A percentile compares a stretch with the other conserved stretches of the same genome.
phyloP scores from a whole-genome alignment of 2,888 invertebrate species.

The Hemicrepidius hirtus region DNA sequence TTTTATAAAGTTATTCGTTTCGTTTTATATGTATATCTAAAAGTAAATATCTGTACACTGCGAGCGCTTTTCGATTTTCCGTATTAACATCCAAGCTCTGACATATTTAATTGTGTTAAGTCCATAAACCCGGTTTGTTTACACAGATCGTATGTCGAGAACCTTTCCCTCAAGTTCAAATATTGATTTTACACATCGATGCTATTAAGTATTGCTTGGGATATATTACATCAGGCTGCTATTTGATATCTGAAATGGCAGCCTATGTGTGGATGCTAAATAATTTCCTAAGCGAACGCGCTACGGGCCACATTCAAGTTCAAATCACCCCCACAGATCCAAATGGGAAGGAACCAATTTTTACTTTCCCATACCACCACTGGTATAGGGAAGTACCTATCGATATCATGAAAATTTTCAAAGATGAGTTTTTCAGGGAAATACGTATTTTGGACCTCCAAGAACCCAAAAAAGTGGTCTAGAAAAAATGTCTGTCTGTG shows the following conservation, averaged over 20 bases:
- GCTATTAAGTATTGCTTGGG: slow-evolving; percentile 26
- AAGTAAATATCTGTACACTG: background rate
- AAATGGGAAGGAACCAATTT: too few relatives aligned
- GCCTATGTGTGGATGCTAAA: slow-evolving; percentile 9
- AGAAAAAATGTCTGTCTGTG: too few relatives aligned
- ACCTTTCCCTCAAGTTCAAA: slow-evolving; percentile 25
- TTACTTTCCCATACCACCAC: too few relatives aligned
- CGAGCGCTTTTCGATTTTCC: background rate
- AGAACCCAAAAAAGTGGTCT: too few relatives aligned
- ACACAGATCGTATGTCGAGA: slow-evolving; percentile 18
- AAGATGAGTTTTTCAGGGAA: too few relatives aligned
- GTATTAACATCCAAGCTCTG: slow-evolving; percentile 3
- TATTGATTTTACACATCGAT: slow-evolving; percentile 27
- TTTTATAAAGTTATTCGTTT: background rate
- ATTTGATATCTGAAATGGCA: slow-evolving; percentile 26
- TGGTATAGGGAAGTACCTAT: too few relatives aligned
- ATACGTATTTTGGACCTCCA: too few relatives aligned
- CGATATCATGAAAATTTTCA: too few relatives aligned
- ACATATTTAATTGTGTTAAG: slow-evolving; percentile 10
- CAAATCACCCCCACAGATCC: too few relatives aligned
- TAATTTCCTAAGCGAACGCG: slow-evolving; percentile 6
- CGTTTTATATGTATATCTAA: background rate
- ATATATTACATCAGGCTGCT: slow-evolving; percentile 16
- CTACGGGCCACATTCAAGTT: too few relatives aligned
- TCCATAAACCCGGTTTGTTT: slow-evolving; percentile 21